phyloP scores from a whole-genome alignment of 1,140 invertebrate genomes.

The Andricus grossulariae region DNA sequence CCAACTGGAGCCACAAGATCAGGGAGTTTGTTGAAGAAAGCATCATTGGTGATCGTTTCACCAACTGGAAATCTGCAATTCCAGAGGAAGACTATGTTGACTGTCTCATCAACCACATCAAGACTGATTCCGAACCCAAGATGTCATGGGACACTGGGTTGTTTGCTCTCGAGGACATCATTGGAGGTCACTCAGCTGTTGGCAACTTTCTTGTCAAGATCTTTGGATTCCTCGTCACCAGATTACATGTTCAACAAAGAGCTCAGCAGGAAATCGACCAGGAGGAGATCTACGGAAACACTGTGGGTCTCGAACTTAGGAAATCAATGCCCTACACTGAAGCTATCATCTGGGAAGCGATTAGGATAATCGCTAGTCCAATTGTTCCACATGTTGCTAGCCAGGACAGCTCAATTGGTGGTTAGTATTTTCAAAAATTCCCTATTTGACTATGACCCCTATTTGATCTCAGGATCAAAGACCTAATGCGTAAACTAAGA shows the following conservation, averaged over 20 bases:
- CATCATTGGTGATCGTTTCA: conserved; percentile 81
- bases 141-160: conserved; percentile 82
- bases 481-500: conserved; percentile 9
- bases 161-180: conserved; percentile 90
- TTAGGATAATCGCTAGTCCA: conserved; percentile 88
- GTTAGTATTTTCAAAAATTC: conserved; percentile 53
- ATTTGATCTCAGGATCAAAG: conserved; percentile 2
- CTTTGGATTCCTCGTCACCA: conserved; percentile 81
- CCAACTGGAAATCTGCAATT: conserved; percentile 75
- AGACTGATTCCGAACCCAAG: conserved; percentile 77
- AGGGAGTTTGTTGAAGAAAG: conserved; percentile 84
- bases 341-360: conserved; percentile 87
- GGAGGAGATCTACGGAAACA: conserved; percentile 71
- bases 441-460: conserved; percentile 7
- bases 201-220: conserved; percentile 88
- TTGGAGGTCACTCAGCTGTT: conserved; percentile 91
- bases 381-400: conserved; percentile 94
- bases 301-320: conserved; percentile 81
- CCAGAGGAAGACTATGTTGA: conserved; percentile 81
- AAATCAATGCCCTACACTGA: conserved; percentile 87
- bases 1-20: conserved; percentile 82
- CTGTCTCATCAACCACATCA: conserved; percentile 83
- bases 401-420: conserved; percentile 83
- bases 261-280: conserved; percentile 84
- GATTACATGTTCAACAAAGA: conserved; percentile 79